These are phyloP conservation scores for Aplysia californica DNA, from an alignment of 1,140 invertebrate species.

Conservation along the genomic window DNA sequence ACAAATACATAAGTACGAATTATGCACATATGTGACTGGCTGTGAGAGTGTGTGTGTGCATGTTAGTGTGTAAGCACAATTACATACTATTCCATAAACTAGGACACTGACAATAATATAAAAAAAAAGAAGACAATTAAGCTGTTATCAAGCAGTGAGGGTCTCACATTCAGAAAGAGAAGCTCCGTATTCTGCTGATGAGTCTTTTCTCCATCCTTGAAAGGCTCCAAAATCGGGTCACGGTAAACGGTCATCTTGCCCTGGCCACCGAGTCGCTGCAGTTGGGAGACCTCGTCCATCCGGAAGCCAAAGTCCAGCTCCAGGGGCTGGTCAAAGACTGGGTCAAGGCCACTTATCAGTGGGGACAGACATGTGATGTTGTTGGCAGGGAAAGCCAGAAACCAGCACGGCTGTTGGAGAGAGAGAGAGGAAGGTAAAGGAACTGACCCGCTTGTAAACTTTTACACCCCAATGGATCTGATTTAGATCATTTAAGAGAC, in stretches of 20 bases:
- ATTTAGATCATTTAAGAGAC: neutral
- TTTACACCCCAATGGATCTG: neutral
- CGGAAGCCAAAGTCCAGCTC: slow-evolving; percentile 92
- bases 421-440: neutral
- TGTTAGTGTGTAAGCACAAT: too few species aligned
- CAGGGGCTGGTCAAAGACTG: slow-evolving; percentile 64
- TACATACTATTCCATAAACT: too few species aligned
- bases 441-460: neutral
- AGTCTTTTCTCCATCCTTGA: slow-evolving; percentile 76
- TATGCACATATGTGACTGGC: too few species aligned
- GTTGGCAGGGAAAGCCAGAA: slow-evolving; percentile 54
- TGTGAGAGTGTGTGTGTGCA: too few species aligned
- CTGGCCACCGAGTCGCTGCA: slow-evolving; percentile 79
- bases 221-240: slow-evolving; percentile 89
- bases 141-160: too few species aligned
- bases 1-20: too few species aligned
- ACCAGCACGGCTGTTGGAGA: neutral
- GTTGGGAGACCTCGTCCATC: slow-evolving; percentile 91
- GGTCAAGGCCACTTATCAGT: slow-evolving; percentile 65
- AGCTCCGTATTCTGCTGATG: slow-evolving; percentile 78
- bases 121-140: too few species aligned
- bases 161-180: slow-evolving; percentile 89
- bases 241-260: slow-evolving; percentile 86
- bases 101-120: too few species aligned
- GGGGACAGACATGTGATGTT: slow-evolving; percentile 91